These are phyloP conservation scores for Phorcus lineatus DNA, from an alignment of 2,888 invertebrate genomes.

Conservation along the genomic window DNA sequence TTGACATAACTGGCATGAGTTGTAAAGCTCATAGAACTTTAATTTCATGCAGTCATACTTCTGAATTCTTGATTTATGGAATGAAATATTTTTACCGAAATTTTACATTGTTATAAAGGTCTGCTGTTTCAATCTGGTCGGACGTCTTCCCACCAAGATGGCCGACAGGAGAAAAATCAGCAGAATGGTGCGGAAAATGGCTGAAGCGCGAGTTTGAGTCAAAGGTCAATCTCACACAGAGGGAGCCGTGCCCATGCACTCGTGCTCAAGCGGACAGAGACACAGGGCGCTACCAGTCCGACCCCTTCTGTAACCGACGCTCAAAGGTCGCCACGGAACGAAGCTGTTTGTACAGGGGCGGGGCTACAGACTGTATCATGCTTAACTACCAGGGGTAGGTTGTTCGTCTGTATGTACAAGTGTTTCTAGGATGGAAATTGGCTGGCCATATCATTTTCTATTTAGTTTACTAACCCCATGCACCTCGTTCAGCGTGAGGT, in stretches of 20 bases:
- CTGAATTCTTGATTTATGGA: too few species aligned
- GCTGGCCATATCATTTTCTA: too few species aligned
- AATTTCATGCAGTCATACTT: too few species aligned
- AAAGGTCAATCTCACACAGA: not conserved
- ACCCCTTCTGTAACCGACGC: constrained; percentile 56
- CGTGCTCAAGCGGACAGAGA: constrained; percentile 57
- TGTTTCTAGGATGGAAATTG: too few species aligned
- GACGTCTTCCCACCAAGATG: constrained; percentile 64
- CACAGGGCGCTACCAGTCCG: constrained; percentile 56
- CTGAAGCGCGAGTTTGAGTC: constrained; percentile 30
- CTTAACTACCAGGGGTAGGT: constrained; percentile 38
- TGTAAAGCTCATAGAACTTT: too few species aligned
- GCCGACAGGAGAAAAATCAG: constrained; percentile 36
- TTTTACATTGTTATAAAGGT: constrained; percentile 40
- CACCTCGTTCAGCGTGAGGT: too few species aligned
- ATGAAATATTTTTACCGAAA: too few species aligned
- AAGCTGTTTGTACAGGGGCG: constrained; percentile 39
- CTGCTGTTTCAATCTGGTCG: constrained; percentile 59
- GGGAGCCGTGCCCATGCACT: constrained; percentile 59
- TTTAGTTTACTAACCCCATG: too few species aligned
- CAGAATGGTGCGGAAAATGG: constrained; percentile 57
- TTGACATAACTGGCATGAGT: too few species aligned
- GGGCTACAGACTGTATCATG: constrained; percentile 35
- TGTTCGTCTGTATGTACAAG: not conserved
- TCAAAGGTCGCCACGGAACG: not conserved